Evolutionary conservation across 2,888 invertebrate species (phyloP).

Genomic region (Yponomeuta plumbellus): DNA sequence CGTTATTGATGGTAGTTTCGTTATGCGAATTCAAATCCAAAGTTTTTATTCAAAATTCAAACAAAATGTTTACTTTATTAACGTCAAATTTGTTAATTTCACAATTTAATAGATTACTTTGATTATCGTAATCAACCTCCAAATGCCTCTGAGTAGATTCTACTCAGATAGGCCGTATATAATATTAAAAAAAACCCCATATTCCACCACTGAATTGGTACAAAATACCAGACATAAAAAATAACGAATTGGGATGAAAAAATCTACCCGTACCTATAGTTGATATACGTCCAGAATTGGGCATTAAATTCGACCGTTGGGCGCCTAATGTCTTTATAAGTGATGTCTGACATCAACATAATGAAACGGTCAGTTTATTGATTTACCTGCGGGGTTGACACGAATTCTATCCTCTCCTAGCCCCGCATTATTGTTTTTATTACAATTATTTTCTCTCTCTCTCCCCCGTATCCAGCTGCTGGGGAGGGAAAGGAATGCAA

Average conservation of each 20-base stretch:
- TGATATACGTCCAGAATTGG: conserved; percentile 35
- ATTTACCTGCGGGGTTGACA: conserved; percentile 71
- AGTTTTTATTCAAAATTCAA: too few species aligned
- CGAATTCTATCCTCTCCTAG: conserved; percentile 54
- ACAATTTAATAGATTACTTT: too few species aligned
- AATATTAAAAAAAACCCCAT: conserved; percentile 16
- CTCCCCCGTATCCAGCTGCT: conserved; percentile 19
- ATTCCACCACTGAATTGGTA: conserved; percentile 29
- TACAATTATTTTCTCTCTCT: conserved; percentile 54
- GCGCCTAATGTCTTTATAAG: conserved; percentile 75
- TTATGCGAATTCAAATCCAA: too few species aligned
- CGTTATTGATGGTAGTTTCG: too few species aligned
- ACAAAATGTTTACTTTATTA: too few species aligned
- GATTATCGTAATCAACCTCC: neutral
- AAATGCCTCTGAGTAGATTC: neutral
- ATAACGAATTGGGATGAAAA: conserved; percentile 22
- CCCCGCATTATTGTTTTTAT: conserved; percentile 68
- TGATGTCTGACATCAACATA: conserved; percentile 64
- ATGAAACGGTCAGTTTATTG: conserved; percentile 71
- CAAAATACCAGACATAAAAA: conserved; percentile 37
- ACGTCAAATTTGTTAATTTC: too few species aligned
- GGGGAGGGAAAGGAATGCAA: conserved; percentile 35
- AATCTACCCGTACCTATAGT: conserved; percentile 21
- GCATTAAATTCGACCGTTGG: conserved; percentile 44
- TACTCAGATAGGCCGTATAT: neutral